A percentile compares a stretch with the other conserved stretches of the same genome.
phyloP scores from a whole-genome alignment of 1,140 invertebrate genomes.

The Saxidomus purpurata region DNA sequence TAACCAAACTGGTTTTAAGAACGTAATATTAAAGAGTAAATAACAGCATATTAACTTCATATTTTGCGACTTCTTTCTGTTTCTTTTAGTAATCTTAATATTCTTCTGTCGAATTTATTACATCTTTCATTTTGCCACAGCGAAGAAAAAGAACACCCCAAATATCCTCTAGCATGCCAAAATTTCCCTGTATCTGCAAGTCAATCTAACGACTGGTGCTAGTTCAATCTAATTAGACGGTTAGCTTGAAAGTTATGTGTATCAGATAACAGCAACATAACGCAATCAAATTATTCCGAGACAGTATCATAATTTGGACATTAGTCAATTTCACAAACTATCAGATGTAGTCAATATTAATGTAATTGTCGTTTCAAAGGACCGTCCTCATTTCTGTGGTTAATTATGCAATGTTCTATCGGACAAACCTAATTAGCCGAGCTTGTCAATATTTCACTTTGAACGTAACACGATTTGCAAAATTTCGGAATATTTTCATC shows the following conservation, averaged over 20 bases:
- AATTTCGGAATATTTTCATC: background rate
- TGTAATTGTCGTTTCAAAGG: slow-evolving; percentile 27
- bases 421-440: slow-evolving; percentile 20
- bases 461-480: slow-evolving; percentile 8
- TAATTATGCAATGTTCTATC: slow-evolving; percentile 38
- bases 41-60: no score
- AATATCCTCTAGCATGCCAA: background rate
- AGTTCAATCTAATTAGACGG: slow-evolving; percentile 31
- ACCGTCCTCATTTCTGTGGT: background rate
- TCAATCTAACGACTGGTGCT: background rate
- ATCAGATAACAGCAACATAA: slow-evolving; percentile 14
- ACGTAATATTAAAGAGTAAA: no score
- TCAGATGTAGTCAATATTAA: slow-evolving; percentile 36
- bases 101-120: background rate
- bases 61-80: no score
- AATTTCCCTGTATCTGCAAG: background rate
- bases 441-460: slow-evolving; percentile 38
- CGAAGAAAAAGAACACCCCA: background rate
- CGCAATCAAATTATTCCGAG: slow-evolving; percentile 28
- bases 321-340: slow-evolving; percentile 43
- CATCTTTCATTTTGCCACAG: slow-evolving; percentile 18
- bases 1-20: no score
- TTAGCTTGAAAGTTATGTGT: slow-evolving; percentile 32
- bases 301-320: slow-evolving; percentile 33
- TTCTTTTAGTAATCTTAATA: no score